Base-by-base conservation (phyloP, 2,113 vertebrate genomes). In the Collichthys lucidus region DNA sequence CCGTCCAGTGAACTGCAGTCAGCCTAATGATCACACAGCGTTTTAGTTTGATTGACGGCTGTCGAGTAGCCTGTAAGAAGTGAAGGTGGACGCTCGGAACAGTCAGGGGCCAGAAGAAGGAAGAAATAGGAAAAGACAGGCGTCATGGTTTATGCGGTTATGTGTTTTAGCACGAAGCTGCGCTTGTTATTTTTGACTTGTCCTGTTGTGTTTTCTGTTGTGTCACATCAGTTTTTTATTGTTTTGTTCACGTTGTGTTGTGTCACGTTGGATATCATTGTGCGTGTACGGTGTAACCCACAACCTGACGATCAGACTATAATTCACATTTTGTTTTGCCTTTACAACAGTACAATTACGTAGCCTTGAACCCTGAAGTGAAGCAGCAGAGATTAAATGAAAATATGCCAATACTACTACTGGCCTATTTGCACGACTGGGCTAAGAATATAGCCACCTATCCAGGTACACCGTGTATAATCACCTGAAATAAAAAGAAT, bases 1-100 rank as follows among this genome's bases (percentile, higher is more conserved):
- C 60, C 67, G 46, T 63, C 64, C 53, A 22, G 55, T 52, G 88
- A 85, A 64, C 82, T 56, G 70, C 71, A 80, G 66, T 79, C 83
- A 77, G 31, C 62, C 46, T 57, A 69, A 82, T 83, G 67, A 88
- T 77, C 74, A 83, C 78, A 55, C 29, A 3, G 63, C 9, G 12
- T 53, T 70, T 73, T 42, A 24, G 16, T 46, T 57, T 77, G 74
- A 88, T 20, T 88, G 83, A 82, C 71, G 53, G 42, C 44, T 70
- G 50, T 62, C 57, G 0, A 57, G 50, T 15, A 47, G 57, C 40
- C 31, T 50, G 29, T 8, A n/a, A 49, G 52, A 80, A 29, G 55
- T 15, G 46, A 66, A 1, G 12, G 17, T 42, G 12, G 44, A 16
- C 7, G 0, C 24, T 40, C 2, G 17, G 17, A 68, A 66, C 2